Percentiles rank a stretch among this genome's conserved stretches.
phyloP scores from a whole-genome alignment of 2,113 vertebrate genomes.

The Orthochromis malagaraziensis region DNA sequence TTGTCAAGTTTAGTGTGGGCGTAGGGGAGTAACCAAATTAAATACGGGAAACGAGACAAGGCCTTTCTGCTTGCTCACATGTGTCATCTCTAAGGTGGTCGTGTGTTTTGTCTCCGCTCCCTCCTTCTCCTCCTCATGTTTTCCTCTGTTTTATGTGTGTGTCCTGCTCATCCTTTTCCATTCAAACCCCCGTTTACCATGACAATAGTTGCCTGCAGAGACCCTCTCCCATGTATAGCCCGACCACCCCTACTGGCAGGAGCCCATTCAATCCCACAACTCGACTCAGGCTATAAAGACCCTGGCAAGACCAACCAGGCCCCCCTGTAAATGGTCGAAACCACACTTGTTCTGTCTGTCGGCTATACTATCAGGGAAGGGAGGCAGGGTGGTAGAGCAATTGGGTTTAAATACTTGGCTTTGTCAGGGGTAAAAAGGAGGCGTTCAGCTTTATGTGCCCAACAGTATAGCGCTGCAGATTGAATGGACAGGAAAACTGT shows the following conservation, averaged over 20 bases:
- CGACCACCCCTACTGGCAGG: slow-evolving; percentile 56
- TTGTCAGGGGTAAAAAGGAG: slow-evolving; percentile 14
- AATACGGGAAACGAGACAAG: background rate
- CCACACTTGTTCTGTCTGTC: slow-evolving; percentile 56
- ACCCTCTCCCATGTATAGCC: slow-evolving; percentile 49
- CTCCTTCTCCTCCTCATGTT: slow-evolving; percentile 18
- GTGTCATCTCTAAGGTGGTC: slow-evolving; percentile 62
- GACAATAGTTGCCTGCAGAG: slow-evolving; percentile 67
- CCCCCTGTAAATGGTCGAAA: slow-evolving; percentile 38
- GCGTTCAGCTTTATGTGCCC: slow-evolving; percentile 43
- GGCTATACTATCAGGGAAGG: background rate
- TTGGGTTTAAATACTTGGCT: slow-evolving; percentile 59
- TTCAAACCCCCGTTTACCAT: slow-evolving; percentile 68
- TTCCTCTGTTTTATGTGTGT: slow-evolving; percentile 65
- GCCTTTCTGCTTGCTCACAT: background rate
- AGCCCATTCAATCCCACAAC: slow-evolving; percentile 56
- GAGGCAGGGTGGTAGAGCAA: slow-evolving; percentile 28
- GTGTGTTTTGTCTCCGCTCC: slow-evolving; percentile 25
- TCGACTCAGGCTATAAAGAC: slow-evolving; percentile 57
- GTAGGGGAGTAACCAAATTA: background rate
- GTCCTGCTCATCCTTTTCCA: slow-evolving; percentile 67
- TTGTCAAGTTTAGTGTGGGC: background rate
- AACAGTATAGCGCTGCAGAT: background rate
- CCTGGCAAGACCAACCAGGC: slow-evolving; percentile 33
- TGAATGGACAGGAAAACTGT: slow-evolving; percentile 50